phyloP scores from a whole-genome alignment of 2,113 vertebrate genomes.

The Peromyscus polionotus region DNA sequence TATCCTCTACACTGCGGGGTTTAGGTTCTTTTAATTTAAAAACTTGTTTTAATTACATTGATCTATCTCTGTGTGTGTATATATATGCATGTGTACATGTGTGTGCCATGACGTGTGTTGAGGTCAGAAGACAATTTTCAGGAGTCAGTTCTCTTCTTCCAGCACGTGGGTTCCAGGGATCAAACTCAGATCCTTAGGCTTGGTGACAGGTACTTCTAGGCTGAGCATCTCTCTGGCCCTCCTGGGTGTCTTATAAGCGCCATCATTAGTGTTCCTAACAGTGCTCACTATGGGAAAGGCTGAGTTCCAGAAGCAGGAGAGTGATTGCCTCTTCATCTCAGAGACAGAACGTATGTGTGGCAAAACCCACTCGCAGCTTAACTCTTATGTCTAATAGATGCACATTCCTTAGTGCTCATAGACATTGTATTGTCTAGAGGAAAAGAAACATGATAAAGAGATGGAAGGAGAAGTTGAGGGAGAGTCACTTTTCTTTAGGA shows the following conservation, averaged over 20 bases:
- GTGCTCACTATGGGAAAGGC: neutral
- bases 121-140: neutral
- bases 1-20: neutral
- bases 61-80: neutral
- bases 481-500: neutral
- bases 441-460: neutral
- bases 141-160: neutral
- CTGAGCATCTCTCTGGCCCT: neutral
- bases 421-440: neutral
- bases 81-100: too few relatives aligned
- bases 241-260: neutral
- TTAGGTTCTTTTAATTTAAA: neutral
- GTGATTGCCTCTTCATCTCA: neutral
- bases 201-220: neutral
- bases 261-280: neutral
- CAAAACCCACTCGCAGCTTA: neutral
- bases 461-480: neutral
- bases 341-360: neutral
- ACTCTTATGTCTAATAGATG: neutral
- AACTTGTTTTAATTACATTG: neutral
- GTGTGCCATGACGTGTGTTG: too few relatives aligned
- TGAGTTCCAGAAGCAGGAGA: neutral
- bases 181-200: neutral
- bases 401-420: neutral
- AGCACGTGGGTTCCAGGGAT: neutral